Base-by-base conservation (phyloP, 2,888 invertebrate species). In the Alitta virens region DNA sequence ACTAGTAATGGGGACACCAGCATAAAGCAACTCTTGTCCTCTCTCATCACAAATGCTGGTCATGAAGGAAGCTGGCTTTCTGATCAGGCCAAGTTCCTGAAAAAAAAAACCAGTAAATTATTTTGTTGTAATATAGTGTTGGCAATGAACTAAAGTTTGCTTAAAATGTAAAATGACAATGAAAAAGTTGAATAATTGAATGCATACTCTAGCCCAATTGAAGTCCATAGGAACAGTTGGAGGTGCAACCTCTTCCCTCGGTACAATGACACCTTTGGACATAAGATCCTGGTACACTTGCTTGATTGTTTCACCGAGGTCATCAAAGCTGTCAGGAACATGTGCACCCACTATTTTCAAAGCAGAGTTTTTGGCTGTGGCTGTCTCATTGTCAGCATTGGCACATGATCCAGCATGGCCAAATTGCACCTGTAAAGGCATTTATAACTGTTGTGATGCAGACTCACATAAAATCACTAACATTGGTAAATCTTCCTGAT, bases 191-290 rank as follows among this genome's bases (percentile, higher is more conserved):
- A 14, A 38, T 24, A n/a, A 54, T n/a, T 12, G 16, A 40, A 9
- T 40, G 16, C 40, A 40, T 40, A 40, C 40, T 88, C 93, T 88
- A 0, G 98, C 98, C 98, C 98, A 99, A 67, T 91, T 92, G 83
- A 94, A 99, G 83, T 99, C 98, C 98, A 99, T 98, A 9, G 98
- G 98, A n/a, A 99, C 97, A 21, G 98, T 97, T 1, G 99, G 99
- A 40, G 99, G 99, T 12, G 97, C 94, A 56, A 92, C 88, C 82
- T 99, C 98, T 50, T 91, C 89, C 72, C 89, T 88, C 0, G 94
- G 94, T 9, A 91, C 88, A 73, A 99, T 91, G 60, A 87, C 86
- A 43, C 95, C 94, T 52, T 78, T 72, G 57, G 87, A 85, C 0
- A 99, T 94, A 65, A 99, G 85, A 55, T 87, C 77, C 83, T 81